phyloP scores from a whole-genome alignment of 2,113 vertebrate species.

The Elephantulus edwardii region DNA sequence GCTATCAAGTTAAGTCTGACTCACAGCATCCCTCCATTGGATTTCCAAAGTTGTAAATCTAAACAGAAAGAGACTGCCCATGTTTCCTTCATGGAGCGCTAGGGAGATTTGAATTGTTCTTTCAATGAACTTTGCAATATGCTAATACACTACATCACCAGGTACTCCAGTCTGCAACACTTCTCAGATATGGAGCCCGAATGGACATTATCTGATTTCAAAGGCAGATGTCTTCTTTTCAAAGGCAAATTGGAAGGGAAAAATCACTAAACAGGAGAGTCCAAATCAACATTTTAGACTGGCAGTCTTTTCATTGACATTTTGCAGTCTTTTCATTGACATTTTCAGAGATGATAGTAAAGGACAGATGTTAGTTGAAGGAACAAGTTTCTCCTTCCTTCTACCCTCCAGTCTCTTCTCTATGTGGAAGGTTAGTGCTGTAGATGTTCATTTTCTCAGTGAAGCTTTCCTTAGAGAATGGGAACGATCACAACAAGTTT shows the following conservation, averaged over 20 bases:
- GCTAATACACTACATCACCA: too few species aligned
- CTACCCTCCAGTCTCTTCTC: not conserved
- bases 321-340: constrained; percentile 1
- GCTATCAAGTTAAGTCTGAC: too few species aligned
- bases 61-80: too few species aligned
- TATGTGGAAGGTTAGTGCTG: not conserved
- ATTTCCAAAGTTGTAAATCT: too few species aligned
- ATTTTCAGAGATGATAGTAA: constrained; percentile 47
- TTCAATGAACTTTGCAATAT: too few species aligned
- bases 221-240: not conserved
- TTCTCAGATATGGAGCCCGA: constrained; percentile 36
- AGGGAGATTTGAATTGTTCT: too few species aligned
- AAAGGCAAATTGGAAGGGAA: not conserved
- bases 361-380: constrained; percentile 62
- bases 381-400: constrained; percentile 41
- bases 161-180: constrained; percentile 26
- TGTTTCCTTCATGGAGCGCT: too few species aligned
- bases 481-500: constrained; percentile 72
- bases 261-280: constrained; percentile 23
- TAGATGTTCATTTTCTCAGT: constrained; percentile 67
- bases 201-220: not conserved
- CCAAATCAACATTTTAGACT: constrained; percentile 39
- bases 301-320: not conserved
- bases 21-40: too few species aligned
- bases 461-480: constrained; percentile 63